A percentile compares a stretch with the other conserved stretches of the same genome.
Evolutionary conservation across 2,888 invertebrate genomes (phyloP).

Genomic region (Eupeodes latifasciatus): DNA sequence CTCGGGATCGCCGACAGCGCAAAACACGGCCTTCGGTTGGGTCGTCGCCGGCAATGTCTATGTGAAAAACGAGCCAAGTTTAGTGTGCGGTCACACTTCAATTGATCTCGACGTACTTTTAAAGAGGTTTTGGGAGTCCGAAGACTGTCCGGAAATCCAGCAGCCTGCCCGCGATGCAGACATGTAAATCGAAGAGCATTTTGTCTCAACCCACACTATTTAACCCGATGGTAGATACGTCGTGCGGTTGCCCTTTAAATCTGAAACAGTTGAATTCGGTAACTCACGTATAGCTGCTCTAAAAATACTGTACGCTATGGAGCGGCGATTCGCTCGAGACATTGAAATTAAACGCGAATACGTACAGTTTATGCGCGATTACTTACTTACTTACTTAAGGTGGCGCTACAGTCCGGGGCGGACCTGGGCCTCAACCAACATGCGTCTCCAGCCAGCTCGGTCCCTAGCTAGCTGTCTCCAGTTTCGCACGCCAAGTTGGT

Average conservation of each 20-base stretch:
- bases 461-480: no score
- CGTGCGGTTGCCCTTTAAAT: not conserved
- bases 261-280: not conserved
- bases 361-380: constrained; percentile 62
- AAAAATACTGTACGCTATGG: constrained; percentile 14
- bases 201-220: not conserved
- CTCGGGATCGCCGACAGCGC: not conserved
- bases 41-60: not conserved
- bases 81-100: constrained; percentile 8
- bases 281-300: not conserved
- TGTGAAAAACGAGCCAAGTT: not conserved
- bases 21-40: constrained; percentile 1
- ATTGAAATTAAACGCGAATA: constrained; percentile 44
- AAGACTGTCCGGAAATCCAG: constrained; percentile 7
- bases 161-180: not conserved
- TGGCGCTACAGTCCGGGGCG: no score
- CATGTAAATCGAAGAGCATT: not conserved
- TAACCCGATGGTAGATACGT: constrained; percentile 12
- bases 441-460: no score
- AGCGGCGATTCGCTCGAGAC: constrained; percentile 47
- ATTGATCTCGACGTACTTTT: not conserved
- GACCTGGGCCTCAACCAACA: no score
- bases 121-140: not conserved
- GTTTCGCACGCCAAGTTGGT: no score
- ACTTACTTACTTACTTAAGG: no score